Percentiles rank a stretch among this genome's conserved stretches.
These are phyloP conservation scores for Agrochola macilenta DNA, from an alignment of 2,888 invertebrate species.

Conservation along the genomic window DNA sequence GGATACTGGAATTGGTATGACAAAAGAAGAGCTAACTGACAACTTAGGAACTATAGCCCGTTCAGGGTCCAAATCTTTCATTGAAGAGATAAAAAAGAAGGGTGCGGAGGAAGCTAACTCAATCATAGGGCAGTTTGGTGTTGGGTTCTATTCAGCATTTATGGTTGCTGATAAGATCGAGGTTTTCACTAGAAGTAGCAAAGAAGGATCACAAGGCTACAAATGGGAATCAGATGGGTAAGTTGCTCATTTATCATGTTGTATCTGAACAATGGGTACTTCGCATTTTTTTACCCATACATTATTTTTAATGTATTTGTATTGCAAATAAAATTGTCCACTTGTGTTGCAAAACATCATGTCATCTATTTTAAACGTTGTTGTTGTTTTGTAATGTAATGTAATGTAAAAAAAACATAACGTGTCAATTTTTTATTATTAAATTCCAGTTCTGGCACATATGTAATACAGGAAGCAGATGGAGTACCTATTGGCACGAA, in stretches of 20 bases:
- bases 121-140: constrained; percentile 99
- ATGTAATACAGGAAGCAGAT: constrained; percentile 96
- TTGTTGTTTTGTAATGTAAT: not conserved
- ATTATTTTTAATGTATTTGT: not conserved
- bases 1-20: constrained; percentile 99
- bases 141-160: constrained; percentile 99
- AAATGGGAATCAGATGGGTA: constrained; percentile 98
- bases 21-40: constrained; percentile 96
- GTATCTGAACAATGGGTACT: not conserved
- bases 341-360: not conserved
- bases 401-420: not conserved
- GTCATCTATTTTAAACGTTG: not conserved
- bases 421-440: not conserved
- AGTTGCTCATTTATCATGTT: constrained; percentile 52
- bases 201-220: constrained; percentile 92
- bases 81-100: constrained; percentile 95
- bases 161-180: constrained; percentile 99
- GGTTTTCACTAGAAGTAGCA: constrained; percentile 95
- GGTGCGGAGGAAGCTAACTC: constrained; percentile 92
- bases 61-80: constrained; percentile 98
- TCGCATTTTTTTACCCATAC: not conserved
- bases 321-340: not conserved
- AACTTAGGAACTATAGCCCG: constrained; percentile 99
- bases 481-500: constrained; percentile 97
- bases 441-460: constrained; percentile 93